Base-by-base conservation (phyloP, 2,888 invertebrate genomes). In the Drosophila aldrichi region DNA sequence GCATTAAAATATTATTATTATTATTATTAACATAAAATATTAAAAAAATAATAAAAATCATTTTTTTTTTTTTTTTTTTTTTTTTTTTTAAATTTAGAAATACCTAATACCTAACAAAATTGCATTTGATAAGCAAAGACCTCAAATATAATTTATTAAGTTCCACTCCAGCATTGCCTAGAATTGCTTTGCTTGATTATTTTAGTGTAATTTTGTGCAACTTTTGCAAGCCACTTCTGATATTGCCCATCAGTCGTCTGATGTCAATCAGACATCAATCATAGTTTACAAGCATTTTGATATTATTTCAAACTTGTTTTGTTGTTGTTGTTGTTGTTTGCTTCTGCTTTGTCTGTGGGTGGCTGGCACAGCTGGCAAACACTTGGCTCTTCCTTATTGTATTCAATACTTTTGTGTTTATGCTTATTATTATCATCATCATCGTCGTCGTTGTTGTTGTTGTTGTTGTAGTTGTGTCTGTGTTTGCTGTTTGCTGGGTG, bases 361-460 rank as follows among this genome's bases (percentile, higher is more conserved):
- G 32, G 9, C 32, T 32, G 32, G 32, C 32, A 32, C 10, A 32
- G 32, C 9, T 32, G 41, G 29, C 48, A 12, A 18, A 32, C 48
- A 18, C 48, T 48, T 18, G 10, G 48, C n/a, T 29, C 48, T 48
- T n/a, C 48, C 48, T 29, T 48, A 29, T 48, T 48, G 48, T 48
- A 16, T 14, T 34, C 32, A 20, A 14, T 1, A 8, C 29, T 51
- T 55, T 44, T 59, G 34, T 49, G 34, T 66, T 51, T 60, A 67
- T 44, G 66, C 56, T 61, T 71, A 22, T 70, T 71, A 60, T 60
- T 67, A 44, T 48, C 40, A 41, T 51, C 55, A 10, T 25, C 25
- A 25, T 25, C 25, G 5, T 25, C 6, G 25, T 25, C 7, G 25
- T 25, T 4, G 25, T 34, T 59, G 61, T 52, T 67, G 74, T 18